Evolutionary conservation across 2,888 invertebrate species (phyloP), one percentile per base, ranked within the genome.

Genomic region (Eubasilissa splendida): DNA sequence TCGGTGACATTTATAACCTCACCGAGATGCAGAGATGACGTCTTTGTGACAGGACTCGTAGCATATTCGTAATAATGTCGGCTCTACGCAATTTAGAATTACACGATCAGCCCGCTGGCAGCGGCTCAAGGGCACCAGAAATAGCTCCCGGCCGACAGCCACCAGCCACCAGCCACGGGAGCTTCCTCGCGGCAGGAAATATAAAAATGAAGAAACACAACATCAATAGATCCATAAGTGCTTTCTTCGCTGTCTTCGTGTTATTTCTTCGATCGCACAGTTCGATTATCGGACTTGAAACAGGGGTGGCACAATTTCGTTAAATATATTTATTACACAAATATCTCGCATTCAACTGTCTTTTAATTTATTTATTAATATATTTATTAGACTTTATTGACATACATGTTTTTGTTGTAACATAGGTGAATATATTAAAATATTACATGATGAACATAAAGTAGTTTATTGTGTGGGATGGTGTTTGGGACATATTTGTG

Each of bases 81-180:
- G 11, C 33, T 70, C 31, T 70, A 52, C 53, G 70, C 54, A 52
- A 31, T 63, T 63, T 42, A 31, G 14, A 50, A 14, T 53, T 54
- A 14, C 42, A 63, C 7, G 12, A 63, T 5, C 70, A 10, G 42
- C 42, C 53, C 12, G 7, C 73, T 78, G 78, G 78, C 78, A 78
- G 7, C 71, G 50, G 33, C 71, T 78, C 78, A 78, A 78, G 78
- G 78, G 71, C 78, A 71, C 53, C 71, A 53, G 31, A 78, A 78
- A 78, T 78, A 78, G 78, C 31, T 58, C 7, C n/a, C 12, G 58
- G n/a, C 58, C 22, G 1, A 22, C 22, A 22, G 22, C 22, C 22
- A 22, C 22, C 22, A 22, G 22, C 22, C 22, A 50, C 42, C n/a
- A n/a, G n/a, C n/a, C n/a, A 10, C 63, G 31, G 63, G 22, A 9